phyloP scores from a whole-genome alignment of 2,797 vertebrate species.

The Sebastes diaconus region DNA sequence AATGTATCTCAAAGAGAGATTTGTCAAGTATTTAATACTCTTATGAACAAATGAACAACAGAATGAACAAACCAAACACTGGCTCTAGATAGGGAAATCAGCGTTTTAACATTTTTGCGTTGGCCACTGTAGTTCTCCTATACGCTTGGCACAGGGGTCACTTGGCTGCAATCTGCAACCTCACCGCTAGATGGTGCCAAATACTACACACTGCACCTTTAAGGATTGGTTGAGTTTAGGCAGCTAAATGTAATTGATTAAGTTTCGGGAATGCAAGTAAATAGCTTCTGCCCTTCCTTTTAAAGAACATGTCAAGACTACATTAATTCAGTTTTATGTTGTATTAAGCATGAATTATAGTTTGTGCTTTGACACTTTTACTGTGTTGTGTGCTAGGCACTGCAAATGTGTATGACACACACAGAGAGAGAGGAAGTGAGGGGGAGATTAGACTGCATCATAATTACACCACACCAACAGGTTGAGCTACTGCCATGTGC shows the following conservation, averaged over 20 bases:
- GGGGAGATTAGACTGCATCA: conserved; percentile 5
- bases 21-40: no score
- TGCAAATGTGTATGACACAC: not conserved
- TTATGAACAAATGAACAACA: no score
- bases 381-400: not conserved
- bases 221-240: not conserved
- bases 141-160: not conserved
- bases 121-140: not conserved
- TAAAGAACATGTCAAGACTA: not conserved
- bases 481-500: not conserved
- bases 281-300: conserved; percentile 11
- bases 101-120: not conserved
- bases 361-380: conserved; percentile 1
- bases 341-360: conserved; percentile 13
- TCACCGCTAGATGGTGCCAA: not conserved
- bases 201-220: not conserved
- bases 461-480: conserved; percentile 4
- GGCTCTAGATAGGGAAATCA: not conserved
- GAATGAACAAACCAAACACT: not conserved
- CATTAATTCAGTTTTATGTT: conserved; percentile 1
- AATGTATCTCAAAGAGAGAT: no score
- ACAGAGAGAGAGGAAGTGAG: not conserved
- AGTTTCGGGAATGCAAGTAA: not conserved
- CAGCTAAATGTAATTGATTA: not conserved
- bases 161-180: not conserved